Evolutionary conservation across 2,888 invertebrate species (phyloP).

Genomic region (Ditylenchus weischeri): DNA sequence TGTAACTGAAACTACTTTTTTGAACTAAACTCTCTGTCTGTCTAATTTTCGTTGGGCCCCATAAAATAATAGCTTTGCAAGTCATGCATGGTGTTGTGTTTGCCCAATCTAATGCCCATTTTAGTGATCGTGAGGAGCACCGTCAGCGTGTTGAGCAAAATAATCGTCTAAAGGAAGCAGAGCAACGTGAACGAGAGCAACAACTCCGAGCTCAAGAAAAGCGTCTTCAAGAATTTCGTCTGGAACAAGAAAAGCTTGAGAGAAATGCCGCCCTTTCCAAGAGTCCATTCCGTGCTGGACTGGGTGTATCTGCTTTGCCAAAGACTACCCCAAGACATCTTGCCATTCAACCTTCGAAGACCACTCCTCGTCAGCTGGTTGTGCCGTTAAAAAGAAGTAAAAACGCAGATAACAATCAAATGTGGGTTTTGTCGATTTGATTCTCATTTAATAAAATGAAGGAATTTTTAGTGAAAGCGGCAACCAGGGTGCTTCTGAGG

Average conservation of each 20-base stretch:
- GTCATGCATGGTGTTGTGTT: too few relatives aligned
- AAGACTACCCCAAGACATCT: conserved; percentile 13
- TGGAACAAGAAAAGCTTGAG: conserved; percentile 12
- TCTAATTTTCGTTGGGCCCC: too few relatives aligned
- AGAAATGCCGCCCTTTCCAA: neutral
- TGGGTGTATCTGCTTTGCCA: neutral
- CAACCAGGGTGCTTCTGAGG: too few relatives aligned
- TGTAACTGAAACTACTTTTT: too few relatives aligned
- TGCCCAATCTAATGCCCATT: neutral
- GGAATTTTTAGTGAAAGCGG: neutral
- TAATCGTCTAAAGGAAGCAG: conserved; percentile 16
- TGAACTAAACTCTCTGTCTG: too few relatives aligned
- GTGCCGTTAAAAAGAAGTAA: conserved; percentile 9
- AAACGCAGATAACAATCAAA: neutral
- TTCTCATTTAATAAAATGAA: neutral
- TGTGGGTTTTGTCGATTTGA: neutral
- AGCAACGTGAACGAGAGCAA: conserved; percentile 13
- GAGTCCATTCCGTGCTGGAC: neutral
- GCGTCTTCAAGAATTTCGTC: conserved; percentile 16
- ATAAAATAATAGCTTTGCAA: too few relatives aligned
- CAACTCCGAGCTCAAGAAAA: conserved; percentile 6
- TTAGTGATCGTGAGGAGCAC: conserved; percentile 22
- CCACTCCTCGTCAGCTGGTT: conserved; percentile 2
- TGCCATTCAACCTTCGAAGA: neutral
- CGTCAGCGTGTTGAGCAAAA: conserved; percentile 22